Evolutionary conservation across 1,140 invertebrate species (phyloP).

Genomic region (Chymomyza costata): DNA sequence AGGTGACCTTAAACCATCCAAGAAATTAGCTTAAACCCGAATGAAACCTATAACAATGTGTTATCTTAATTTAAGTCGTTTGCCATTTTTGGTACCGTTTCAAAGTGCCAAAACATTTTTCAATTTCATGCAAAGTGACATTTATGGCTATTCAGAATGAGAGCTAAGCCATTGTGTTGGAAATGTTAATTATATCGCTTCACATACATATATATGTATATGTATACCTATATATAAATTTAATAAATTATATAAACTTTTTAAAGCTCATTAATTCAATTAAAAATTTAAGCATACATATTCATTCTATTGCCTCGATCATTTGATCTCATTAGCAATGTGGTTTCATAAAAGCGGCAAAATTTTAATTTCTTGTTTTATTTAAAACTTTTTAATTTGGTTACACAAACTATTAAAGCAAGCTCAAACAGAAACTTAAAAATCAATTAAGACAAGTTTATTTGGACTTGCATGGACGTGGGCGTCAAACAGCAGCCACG

Average conservation of each 20-base stretch:
- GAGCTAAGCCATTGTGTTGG: background rate
- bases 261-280: conserved; percentile 59
- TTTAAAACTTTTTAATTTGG: conserved; percentile 39
- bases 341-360: conserved; percentile 45
- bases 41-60: no score
- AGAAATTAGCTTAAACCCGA: no score
- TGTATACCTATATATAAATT: conserved; percentile 10
- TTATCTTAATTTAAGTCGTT: background rate
- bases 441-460: conserved; percentile 70
- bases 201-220: background rate
- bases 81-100: background rate
- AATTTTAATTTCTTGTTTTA: conserved; percentile 44
- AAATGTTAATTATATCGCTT: conserved; percentile 4
- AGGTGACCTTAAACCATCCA: no score
- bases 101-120: conserved; percentile 35
- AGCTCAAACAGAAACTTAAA: conserved; percentile 66
- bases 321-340: conserved; percentile 55
- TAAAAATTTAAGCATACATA: conserved; percentile 62
- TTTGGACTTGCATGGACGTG: conserved; percentile 68
- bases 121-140: conserved; percentile 17
- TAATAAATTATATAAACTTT: conserved; percentile 50
- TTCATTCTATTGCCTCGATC: conserved; percentile 55
- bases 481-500: conserved; percentile 22
- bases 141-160: conserved; percentile 5
- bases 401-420: conserved; percentile 55